These are phyloP conservation scores for Brachionus koreanus DNA, from an alignment of 1,140 invertebrate species.

Conservation along the genomic window DNA sequence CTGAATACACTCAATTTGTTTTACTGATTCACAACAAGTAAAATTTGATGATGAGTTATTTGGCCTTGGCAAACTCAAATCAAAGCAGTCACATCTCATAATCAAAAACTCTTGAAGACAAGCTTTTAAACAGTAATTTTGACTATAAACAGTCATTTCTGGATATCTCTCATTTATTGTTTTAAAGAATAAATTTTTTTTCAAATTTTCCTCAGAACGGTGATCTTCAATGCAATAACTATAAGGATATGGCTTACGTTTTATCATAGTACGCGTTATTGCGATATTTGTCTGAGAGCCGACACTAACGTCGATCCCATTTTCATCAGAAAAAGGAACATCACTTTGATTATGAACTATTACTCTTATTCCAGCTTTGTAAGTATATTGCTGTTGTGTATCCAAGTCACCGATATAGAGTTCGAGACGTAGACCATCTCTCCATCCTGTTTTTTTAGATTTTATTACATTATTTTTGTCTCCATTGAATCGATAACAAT, in stretches of 20 bases:
- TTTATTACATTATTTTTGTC: neutral
- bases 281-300: neutral
- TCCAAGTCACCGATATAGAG: neutral
- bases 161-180: neutral
- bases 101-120: neutral
- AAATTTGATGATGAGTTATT: neutral
- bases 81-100: neutral
- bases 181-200: neutral
- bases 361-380: neutral
- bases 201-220: neutral
- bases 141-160: neutral
- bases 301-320: neutral
- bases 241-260: neutral
- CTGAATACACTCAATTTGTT: neutral
- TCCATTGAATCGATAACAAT: conserved; percentile 45
- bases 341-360: neutral
- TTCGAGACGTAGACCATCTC: neutral
- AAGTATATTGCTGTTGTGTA: neutral
- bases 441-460: neutral
- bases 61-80: neutral
- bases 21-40: neutral
- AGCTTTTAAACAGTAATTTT: neutral
- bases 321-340: neutral
- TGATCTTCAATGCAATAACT: neutral
- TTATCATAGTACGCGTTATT: neutral